phyloP scores from a whole-genome alignment of 2,888 invertebrate genomes.

The Caenorhabditis doughertyi region DNA sequence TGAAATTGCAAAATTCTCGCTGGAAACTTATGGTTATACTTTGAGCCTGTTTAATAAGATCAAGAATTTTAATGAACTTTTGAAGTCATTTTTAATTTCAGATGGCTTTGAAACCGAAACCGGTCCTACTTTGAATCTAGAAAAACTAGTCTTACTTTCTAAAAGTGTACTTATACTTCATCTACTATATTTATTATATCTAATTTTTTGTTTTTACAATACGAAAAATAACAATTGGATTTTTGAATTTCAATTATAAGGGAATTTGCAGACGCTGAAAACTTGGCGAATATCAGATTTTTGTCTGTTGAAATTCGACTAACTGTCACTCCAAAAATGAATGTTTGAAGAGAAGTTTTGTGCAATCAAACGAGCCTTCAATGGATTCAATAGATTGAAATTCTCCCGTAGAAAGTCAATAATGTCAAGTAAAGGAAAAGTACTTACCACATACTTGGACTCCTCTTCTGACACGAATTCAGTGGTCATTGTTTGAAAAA shows the following conservation, averaged over 20 bases:
- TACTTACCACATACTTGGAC: slow-evolving; percentile 61
- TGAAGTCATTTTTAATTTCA: too few species aligned
- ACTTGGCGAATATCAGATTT: neutral
- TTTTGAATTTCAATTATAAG: neutral
- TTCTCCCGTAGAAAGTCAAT: slow-evolving; percentile 18
- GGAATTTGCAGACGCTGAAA: neutral
- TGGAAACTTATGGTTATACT: neutral
- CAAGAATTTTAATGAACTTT: too few species aligned
- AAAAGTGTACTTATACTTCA: too few species aligned
- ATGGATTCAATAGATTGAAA: slow-evolving; percentile 4
- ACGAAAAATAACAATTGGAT: too few species aligned
- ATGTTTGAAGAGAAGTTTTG: neutral
- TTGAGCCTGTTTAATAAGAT: too few species aligned
- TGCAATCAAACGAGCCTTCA: neutral
- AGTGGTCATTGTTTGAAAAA: slow-evolving; percentile 37
- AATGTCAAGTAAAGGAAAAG: neutral
- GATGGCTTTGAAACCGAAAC: too few species aligned
- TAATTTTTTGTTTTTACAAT: too few species aligned
- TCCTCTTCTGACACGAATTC: slow-evolving; percentile 61
- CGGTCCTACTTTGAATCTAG: too few species aligned
- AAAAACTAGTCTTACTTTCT: too few species aligned
- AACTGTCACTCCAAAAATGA: slow-evolving; percentile 10
- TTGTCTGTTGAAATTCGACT: neutral
- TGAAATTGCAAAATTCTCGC: neutral
- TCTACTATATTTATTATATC: too few species aligned